Evolutionary conservation across 2,888 invertebrate genomes (phyloP).

Genomic region (Julus scanicus): DNA sequence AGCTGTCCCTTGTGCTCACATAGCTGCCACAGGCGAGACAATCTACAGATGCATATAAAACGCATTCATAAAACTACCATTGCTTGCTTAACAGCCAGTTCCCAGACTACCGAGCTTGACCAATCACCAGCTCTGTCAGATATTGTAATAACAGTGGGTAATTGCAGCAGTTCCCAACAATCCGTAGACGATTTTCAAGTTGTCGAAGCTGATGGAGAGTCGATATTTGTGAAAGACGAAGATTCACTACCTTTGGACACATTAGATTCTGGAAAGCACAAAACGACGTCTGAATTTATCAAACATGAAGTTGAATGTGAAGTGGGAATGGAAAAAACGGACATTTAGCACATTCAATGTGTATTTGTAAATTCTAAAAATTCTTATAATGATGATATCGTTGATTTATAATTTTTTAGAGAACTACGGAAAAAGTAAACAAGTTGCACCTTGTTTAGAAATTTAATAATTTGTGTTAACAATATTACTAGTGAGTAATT

Average conservation of each 20-base stretch:
- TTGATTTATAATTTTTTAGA: too few species aligned
- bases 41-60: conserved; percentile 57
- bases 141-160: not conserved
- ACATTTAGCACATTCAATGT: not conserved
- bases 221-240: not conserved
- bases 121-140: too few species aligned
- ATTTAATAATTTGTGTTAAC: too few species aligned
- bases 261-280: not conserved
- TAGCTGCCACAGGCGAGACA: not conserved
- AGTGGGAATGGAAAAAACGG: not conserved
- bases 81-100: not conserved
- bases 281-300: not conserved
- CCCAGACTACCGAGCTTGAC: too few species aligned
- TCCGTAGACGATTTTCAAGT: not conserved
- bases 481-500: too few species aligned
- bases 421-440: too few species aligned
- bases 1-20: conserved; percentile 44
- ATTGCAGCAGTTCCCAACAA: not conserved
- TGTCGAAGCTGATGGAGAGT: not conserved
- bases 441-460: too few species aligned
- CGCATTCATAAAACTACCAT: conserved; percentile 50
- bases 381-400: not conserved
- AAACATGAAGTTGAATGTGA: not conserved
- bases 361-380: not conserved
- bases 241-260: not conserved